A percentile compares a stretch with the other conserved stretches of the same genome.
These are phyloP conservation scores for Melanotaenia maccullochi DNA, from an alignment of 2,797 vertebrate species.

Conservation along the genomic window DNA sequence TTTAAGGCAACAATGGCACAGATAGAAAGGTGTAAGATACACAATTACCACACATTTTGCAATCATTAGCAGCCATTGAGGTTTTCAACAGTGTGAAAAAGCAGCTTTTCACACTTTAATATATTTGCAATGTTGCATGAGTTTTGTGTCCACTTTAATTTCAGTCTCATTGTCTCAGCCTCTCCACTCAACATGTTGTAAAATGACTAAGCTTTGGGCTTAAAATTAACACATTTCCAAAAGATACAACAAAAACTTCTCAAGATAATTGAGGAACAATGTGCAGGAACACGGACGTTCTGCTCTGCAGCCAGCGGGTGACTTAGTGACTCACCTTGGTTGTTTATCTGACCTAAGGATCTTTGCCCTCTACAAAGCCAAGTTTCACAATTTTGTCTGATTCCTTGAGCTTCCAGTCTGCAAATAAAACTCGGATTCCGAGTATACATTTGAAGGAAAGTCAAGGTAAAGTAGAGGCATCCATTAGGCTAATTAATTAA, in stretches of 20 bases:
- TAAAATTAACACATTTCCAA: slow-evolving; percentile 1
- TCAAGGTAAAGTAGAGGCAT: slow-evolving; percentile 42
- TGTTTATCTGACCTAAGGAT: slow-evolving; percentile 32
- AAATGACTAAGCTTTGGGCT: background rate
- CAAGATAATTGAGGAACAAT: slow-evolving; percentile 10
- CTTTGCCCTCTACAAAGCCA: slow-evolving; percentile 7
- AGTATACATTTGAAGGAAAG: slow-evolving; percentile 44
- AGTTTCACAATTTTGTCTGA: background rate
- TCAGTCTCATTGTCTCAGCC: slow-evolving; percentile 17
- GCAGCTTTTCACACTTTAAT: background rate
- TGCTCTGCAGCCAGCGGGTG: background rate
- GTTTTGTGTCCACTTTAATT: background rate
- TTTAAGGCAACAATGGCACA: too few relatives aligned
- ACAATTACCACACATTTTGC: background rate
- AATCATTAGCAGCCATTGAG: background rate
- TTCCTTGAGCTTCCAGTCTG: background rate
- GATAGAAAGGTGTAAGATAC: too few relatives aligned
- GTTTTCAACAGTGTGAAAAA: background rate
- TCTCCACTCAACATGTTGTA: background rate
- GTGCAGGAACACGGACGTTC: background rate
- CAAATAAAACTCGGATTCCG: slow-evolving; percentile 14
- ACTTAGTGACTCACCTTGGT: slow-evolving; percentile 34
- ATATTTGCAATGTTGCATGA: background rate
- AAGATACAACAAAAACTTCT: slow-evolving; percentile 7
- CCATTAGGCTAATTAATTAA: slow-evolving; percentile 59